Conservation (phyloP, 2,797 vertebrate species). For the Ataeniobius toweri region DNA sequence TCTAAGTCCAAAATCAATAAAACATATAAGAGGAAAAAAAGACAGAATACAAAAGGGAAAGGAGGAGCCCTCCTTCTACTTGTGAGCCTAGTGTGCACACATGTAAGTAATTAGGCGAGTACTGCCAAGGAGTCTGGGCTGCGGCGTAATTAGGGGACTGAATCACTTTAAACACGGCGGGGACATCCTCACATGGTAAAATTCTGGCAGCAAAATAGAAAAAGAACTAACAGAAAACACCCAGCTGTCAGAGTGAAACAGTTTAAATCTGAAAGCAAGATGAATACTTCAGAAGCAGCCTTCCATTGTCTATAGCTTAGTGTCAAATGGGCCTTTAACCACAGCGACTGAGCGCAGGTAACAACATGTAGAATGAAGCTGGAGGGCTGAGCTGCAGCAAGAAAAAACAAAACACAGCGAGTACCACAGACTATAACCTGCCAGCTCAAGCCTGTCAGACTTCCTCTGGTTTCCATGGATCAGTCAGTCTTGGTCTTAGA, state of each 20-base stretch:
- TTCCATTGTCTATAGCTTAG: slow-evolving; percentile 12
- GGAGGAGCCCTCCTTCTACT: slow-evolving; percentile 3
- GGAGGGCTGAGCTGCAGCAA: slow-evolving; percentile 20
- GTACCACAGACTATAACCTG: slow-evolving; percentile 17
- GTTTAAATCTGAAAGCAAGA: slow-evolving; percentile 14
- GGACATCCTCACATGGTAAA: slow-evolving; percentile 67
- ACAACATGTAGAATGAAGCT: slow-evolving; percentile 38
- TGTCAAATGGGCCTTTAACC: slow-evolving; percentile 40
- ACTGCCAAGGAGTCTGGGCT: slow-evolving; percentile 70
- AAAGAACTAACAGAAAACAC: slow-evolving; percentile 25
- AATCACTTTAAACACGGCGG: slow-evolving; percentile 73
- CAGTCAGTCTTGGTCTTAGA: slow-evolving; percentile 28
- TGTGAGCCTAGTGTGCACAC: slow-evolving; percentile 59
- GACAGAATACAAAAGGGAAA: neutral
- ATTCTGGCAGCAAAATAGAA: slow-evolving; percentile 49
- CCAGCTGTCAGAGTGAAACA: slow-evolving; percentile 1
- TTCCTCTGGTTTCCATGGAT: slow-evolving; percentile 37
- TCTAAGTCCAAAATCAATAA: neutral
- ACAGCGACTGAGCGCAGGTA: slow-evolving; percentile 32
- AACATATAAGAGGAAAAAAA: neutral
- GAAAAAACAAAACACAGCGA: neutral
- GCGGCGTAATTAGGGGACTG: slow-evolving; percentile 70
- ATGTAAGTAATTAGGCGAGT: slow-evolving; percentile 71
- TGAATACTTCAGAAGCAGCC: slow-evolving; percentile 32
- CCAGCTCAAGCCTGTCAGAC: slow-evolving; percentile 25